These are phyloP conservation scores for Trachelus stipa DNA, from an alignment of 2,888 invertebrate genomes.

Conservation along the genomic window DNA sequence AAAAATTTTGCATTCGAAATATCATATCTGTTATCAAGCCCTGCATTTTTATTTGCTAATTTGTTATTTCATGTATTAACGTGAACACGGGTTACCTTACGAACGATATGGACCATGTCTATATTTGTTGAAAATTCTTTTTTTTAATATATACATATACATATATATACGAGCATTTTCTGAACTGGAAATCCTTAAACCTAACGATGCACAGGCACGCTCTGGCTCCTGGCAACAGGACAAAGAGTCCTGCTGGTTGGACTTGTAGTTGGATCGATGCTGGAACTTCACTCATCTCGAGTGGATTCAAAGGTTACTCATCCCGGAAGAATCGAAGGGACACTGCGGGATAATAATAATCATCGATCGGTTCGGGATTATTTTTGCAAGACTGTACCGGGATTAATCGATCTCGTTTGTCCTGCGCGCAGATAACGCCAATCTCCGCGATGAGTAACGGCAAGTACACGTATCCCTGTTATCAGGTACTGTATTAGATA, in stretches of 20 bases:
- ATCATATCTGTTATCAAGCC: background rate
- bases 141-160: too few relatives aligned
- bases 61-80: background rate
- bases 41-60: too few relatives aligned
- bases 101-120: background rate
- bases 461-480: background rate
- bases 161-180: background rate
- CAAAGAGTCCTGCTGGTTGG: slow-evolving; percentile 22
- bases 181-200: background rate
- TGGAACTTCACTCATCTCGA: background rate
- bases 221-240: slow-evolving; percentile 28
- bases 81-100: background rate
- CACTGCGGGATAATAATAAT: background rate
- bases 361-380: background rate
- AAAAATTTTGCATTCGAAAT: background rate
- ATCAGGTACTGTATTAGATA: background rate
- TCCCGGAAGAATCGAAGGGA: background rate
- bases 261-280: slow-evolving; percentile 6
- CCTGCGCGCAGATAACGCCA: background rate
- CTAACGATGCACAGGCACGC: slow-evolving; percentile 22
- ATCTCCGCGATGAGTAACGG: background rate
- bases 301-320: background rate
- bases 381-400: background rate
- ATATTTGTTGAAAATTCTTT: background rate
- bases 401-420: background rate